Percentiles rank a stretch among this genome's conserved stretches.
Evolutionary conservation across 2,113 vertebrate species (phyloP).

Genomic region (Siphamia tubifer): DNA sequence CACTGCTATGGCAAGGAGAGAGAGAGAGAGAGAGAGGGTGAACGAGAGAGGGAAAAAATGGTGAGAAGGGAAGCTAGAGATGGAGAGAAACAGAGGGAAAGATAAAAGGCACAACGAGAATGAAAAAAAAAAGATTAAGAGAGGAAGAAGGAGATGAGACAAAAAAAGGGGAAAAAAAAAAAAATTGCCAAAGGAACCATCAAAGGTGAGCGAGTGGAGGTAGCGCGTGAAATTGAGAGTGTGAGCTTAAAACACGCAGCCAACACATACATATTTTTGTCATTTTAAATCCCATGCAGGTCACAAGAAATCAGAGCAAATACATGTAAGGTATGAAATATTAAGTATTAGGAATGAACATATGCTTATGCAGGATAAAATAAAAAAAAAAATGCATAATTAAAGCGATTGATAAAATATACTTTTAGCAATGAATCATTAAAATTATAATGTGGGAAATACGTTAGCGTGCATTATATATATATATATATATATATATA

Average conservation of each 20-base stretch:
- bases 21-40: slow-evolving; percentile 23
- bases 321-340: slow-evolving; percentile 18
- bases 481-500: background rate
- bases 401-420: slow-evolving; percentile 1
- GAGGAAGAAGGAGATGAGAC: slow-evolving; percentile 32
- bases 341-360: slow-evolving; percentile 3
- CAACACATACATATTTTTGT: slow-evolving; percentile 10
- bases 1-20: slow-evolving; percentile 65
- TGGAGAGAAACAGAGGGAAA: slow-evolving; percentile 45
- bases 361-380: background rate
- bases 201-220: slow-evolving; percentile 55
- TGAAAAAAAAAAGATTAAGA: slow-evolving; percentile 46
- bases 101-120: slow-evolving; percentile 50
- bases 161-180: slow-evolving; percentile 35
- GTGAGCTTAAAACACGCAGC: slow-evolving; percentile 5
- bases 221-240: slow-evolving; percentile 32
- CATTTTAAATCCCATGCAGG: slow-evolving; percentile 7
- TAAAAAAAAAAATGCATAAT: background rate
- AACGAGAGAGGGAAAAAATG: slow-evolving; percentile 28
- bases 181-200: slow-evolving; percentile 48
- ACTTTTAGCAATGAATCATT: background rate
- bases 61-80: slow-evolving; percentile 39
- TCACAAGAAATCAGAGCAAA: slow-evolving; percentile 35
- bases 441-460: background rate
- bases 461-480: background rate